Percentiles rank a stretch among this genome's conserved stretches.
These are phyloP conservation scores for Halichoeres trimaculatus DNA, from an alignment of 2,113 vertebrate species.

Conservation along the genomic window DNA sequence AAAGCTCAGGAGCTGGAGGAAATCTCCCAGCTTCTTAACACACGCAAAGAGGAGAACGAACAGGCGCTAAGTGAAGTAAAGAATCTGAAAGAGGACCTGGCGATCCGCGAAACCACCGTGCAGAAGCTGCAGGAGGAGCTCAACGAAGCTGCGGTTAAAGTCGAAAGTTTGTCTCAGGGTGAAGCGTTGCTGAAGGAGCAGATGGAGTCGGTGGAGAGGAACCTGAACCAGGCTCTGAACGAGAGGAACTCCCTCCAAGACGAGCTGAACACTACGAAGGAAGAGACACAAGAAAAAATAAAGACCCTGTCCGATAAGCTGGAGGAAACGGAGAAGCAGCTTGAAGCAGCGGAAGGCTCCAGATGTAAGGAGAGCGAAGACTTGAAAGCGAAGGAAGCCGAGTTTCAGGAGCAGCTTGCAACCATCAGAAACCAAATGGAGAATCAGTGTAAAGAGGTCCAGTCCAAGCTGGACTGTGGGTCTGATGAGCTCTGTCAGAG, in stretches of 20 bases:
- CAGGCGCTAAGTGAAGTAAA: conserved; percentile 75
- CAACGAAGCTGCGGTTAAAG: conserved; percentile 77
- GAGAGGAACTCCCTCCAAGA: conserved; percentile 86
- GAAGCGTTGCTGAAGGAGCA: conserved; percentile 85
- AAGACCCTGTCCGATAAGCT: conserved; percentile 78
- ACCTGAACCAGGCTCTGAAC: conserved; percentile 83
- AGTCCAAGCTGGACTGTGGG: conserved; percentile 80
- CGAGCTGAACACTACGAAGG: conserved; percentile 79
- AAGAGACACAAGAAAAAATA: conserved; percentile 80
- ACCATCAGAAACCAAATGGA: conserved; percentile 80
- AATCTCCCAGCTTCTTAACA: conserved; percentile 81
- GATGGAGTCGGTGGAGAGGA: conserved; percentile 83
- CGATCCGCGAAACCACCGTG: conserved; percentile 80
- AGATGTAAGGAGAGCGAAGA: conserved; percentile 81
- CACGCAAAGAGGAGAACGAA: conserved; percentile 82
- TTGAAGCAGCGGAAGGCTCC: conserved; percentile 78
- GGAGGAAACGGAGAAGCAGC: conserved; percentile 80
- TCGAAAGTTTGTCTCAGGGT: conserved; percentile 80
- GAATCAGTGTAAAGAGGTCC: conserved; percentile 78
- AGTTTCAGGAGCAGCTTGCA: conserved; percentile 78
- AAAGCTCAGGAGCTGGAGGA: conserved; percentile 87
- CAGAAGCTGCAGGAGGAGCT: conserved; percentile 89
- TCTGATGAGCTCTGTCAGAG: conserved; percentile 82
- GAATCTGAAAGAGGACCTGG: conserved; percentile 84
- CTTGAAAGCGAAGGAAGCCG: conserved; percentile 80